phyloP scores from a whole-genome alignment of 2,113 vertebrate genomes.

The Rhegmatorhina hoffmannsi region DNA sequence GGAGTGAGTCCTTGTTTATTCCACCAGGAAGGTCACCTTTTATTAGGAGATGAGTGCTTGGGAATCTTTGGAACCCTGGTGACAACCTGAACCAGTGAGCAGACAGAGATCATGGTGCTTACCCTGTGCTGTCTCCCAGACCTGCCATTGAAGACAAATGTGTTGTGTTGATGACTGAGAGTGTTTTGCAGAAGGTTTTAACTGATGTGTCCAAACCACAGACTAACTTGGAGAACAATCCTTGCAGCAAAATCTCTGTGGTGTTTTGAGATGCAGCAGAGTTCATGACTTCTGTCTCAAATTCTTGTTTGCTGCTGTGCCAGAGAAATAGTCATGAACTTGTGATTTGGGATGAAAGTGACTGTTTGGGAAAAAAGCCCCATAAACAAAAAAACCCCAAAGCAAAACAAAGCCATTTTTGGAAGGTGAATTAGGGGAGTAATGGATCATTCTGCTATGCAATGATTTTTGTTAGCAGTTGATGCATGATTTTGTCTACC shows the following conservation, averaged over 20 bases:
- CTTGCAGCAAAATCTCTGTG: not conserved
- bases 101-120: not conserved
- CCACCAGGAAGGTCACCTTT: not conserved
- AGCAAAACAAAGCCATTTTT: not conserved
- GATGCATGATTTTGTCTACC: not conserved
- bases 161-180: not conserved
- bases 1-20: not conserved
- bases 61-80: not conserved
- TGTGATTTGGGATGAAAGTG: slow-evolving; percentile 36
- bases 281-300: slow-evolving; percentile 26
- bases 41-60: not conserved
- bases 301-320: slow-evolving; percentile 14
- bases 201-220: slow-evolving; percentile 5
- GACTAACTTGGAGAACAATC: not conserved
- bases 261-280: slow-evolving; percentile 20
- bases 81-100: not conserved
- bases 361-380: not conserved
- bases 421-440: not conserved
- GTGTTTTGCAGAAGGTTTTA: not conserved
- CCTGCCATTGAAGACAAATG: not conserved
- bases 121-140: not conserved
- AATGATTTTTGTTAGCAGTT: not conserved
- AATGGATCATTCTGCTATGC: not conserved
- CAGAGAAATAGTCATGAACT: slow-evolving; percentile 48
- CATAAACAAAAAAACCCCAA: not conserved